Conservation (phyloP, 2,113 vertebrate species). For the Lepisosteus oculatus region DNA sequence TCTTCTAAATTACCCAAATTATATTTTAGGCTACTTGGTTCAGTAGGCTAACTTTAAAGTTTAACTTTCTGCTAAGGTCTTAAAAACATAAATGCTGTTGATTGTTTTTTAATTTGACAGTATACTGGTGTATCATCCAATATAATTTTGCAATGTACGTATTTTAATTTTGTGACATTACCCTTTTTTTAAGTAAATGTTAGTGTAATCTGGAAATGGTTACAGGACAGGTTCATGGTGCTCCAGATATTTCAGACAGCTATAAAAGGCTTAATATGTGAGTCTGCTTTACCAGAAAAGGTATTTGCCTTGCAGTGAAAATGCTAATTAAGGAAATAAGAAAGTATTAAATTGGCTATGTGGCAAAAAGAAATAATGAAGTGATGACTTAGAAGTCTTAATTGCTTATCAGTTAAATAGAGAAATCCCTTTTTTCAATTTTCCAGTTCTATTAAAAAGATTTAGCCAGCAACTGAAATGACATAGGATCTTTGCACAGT, state of each 20-base stretch:
- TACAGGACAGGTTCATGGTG: not conserved
- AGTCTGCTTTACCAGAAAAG: conserved; percentile 33
- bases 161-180: no score
- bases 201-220: no score
- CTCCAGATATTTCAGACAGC: conserved; percentile 41
- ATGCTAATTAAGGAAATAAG: conserved; percentile 63
- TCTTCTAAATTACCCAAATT: no score
- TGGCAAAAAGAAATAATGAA: conserved; percentile 55
- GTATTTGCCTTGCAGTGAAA: conserved; percentile 33
- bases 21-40: no score
- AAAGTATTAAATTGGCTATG: conserved; percentile 68
- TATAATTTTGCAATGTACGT: no score
- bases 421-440: conserved; percentile 64
- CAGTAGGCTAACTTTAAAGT: no score
- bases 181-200: no score
- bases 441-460: conserved; percentile 57
- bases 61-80: no score
- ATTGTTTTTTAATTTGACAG: no score
- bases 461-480: conserved; percentile 57
- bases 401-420: conserved; percentile 72
- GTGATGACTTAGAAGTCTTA: conserved; percentile 51
- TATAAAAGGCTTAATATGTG: conserved; percentile 49
- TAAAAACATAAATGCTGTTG: no score
- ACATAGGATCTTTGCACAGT: conserved; percentile 50
- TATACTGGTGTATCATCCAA: no score